Conservation (phyloP, 2,113 vertebrate species). For the Crocuta crocuta region DNA sequence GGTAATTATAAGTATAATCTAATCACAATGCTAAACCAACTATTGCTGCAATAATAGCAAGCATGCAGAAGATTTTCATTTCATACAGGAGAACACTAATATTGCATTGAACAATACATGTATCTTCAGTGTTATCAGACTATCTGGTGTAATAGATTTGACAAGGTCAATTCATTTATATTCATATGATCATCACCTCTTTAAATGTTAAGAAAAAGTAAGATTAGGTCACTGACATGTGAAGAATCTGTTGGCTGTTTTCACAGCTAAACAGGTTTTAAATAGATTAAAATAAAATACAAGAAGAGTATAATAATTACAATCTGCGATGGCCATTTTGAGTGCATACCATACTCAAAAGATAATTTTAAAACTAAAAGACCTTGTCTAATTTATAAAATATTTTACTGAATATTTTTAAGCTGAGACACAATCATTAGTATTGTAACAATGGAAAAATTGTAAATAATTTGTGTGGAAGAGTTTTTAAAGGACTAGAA, state of each 20-base stretch:
- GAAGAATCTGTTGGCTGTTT: neutral
- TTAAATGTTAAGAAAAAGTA: neutral
- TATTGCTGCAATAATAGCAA: neutral
- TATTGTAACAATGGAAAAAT: neutral
- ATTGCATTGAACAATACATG: neutral
- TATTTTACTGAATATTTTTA: neutral
- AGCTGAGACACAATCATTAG: neutral
- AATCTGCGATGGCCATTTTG: neutral
- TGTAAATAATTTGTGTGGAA: neutral
- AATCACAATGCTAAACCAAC: neutral
- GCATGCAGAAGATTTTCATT: neutral
- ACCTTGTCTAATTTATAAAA: neutral
- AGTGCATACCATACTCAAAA: neutral
- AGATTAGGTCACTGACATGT: neutral
- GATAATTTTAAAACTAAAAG: neutral
- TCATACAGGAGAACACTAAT: neutral
- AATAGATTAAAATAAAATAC: neutral
- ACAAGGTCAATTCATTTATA: slow-evolving; percentile 6
- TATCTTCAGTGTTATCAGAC: neutral
- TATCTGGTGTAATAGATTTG: neutral
- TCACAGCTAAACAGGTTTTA: neutral
- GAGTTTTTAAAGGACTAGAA: neutral
- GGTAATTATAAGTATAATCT: neutral
- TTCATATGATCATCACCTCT: neutral
- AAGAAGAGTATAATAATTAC: neutral